These are phyloP conservation scores for Lepidocyrtinus sp. DNA, from an alignment of 2,888 invertebrate genomes.

Conservation along the genomic window DNA sequence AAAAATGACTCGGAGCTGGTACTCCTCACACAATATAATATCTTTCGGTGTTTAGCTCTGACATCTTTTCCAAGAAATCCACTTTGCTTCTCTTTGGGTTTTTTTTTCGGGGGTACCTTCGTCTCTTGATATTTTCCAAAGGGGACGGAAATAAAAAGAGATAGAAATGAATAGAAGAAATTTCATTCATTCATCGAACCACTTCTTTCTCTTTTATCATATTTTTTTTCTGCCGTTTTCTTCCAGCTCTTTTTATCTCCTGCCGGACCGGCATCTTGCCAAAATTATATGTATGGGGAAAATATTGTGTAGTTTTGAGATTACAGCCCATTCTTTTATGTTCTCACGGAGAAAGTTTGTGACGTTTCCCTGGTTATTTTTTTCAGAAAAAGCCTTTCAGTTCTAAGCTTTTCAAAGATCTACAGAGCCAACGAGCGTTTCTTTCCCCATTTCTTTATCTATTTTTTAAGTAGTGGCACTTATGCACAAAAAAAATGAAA, in stretches of 20 bases:
- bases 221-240: slow-evolving; percentile 1
- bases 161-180: slow-evolving; percentile 17
- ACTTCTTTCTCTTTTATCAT: neutral
- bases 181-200: slow-evolving; percentile 19
- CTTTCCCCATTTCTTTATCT: slow-evolving; percentile 4
- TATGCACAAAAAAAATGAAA: slow-evolving; percentile 9
- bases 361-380: slow-evolving; percentile 28
- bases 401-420: slow-evolving; percentile 15
- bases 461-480: slow-evolving; percentile 26
- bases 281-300: slow-evolving; percentile 60
- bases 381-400: slow-evolving; percentile 6
- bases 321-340: slow-evolving; percentile 41
- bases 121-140: slow-evolving; percentile 6
- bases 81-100: neutral
- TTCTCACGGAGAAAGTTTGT: slow-evolving; percentile 18
- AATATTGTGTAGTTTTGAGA: slow-evolving; percentile 33
- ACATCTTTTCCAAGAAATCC: neutral
- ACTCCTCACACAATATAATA: neutral
- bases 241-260: slow-evolving; percentile 40
- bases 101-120: slow-evolving; percentile 6
- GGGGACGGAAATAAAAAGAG: slow-evolving; percentile 3
- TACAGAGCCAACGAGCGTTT: neutral
- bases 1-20: neutral
- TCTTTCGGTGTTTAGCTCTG: too few species aligned
- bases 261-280: slow-evolving; percentile 66